Base-by-base conservation (phyloP, 2,797 vertebrate genomes). In the Acrocephalus scirpaceus region DNA sequence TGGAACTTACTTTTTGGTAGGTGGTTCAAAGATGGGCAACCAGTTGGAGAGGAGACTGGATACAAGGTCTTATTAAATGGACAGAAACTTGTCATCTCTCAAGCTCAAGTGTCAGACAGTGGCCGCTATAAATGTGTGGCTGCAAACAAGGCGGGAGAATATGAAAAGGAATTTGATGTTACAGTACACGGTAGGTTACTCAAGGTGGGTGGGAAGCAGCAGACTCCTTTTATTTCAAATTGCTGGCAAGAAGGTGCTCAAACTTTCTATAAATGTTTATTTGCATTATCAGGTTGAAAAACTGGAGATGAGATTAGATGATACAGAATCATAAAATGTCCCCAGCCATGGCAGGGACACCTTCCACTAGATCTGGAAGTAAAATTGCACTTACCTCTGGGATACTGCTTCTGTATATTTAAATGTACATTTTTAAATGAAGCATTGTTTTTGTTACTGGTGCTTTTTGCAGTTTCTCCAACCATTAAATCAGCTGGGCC, bases 101-200 rank as follows among this genome's bases (percentile, higher is more conserved):
- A 97, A 20, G 97, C 98, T 96, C 98, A 99, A 91, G 97, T 99
- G 61, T 98, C 99, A 42, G 99, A 99, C 74, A 98, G 98, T 0
- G 99, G 98, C 32, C 98, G 75, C 47, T 99, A 99, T 97, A 99
- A 98, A 69, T 99, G 99, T 54, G 98, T 99, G 86, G 99, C 98
- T 48, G 95, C 98, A 23, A 99, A 99, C 90, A 97, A 98, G 78
- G 99, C 99, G 6, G 99, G 99, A 74, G 98, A 98, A 61, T 96
- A 98, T 7, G 98, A 97, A 91, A 99, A 98, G 95, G 98, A 98
- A 93, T 99, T 99, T 95, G 98, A 98, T 87, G 98, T 99, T 40
- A 96, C 98, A 18, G 98, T 99, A 40, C 99, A 99, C 12, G 99
- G 99, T 99, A 98, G 30, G 97, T 92, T 56, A 34, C 50, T 93